Evolutionary conservation across 2,888 invertebrate species (phyloP).

Genomic region (Azorinus chamasolen): DNA sequence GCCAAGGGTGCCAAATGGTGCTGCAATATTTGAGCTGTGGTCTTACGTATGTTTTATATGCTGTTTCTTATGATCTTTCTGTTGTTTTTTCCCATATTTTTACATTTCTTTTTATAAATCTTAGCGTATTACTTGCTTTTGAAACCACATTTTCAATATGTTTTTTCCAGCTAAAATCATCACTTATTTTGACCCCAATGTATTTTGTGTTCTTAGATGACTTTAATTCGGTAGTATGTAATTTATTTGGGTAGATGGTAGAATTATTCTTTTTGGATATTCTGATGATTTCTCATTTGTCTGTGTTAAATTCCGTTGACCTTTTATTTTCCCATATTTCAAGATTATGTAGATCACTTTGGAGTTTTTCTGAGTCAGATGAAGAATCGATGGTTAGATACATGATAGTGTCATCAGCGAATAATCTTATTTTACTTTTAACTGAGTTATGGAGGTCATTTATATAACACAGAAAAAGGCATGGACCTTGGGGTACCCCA

Average conservation of each 20-base stretch:
- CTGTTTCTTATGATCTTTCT: constrained; percentile 18
- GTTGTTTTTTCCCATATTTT: too few species aligned
- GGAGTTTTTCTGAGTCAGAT: not conserved
- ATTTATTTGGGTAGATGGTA: not conserved
- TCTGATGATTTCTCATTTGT: constrained; percentile 10
- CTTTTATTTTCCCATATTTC: not conserved
- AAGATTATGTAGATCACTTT: not conserved
- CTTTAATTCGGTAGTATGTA: not conserved
- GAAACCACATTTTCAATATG: not conserved
- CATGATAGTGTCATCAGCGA: constrained; percentile 19
- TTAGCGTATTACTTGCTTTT: constrained; percentile 22
- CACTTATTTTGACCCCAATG: constrained; percentile 13
- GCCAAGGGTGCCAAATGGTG: constrained; percentile 21
- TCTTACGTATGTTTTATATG: constrained; percentile 24
- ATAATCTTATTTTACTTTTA: constrained; percentile 1
- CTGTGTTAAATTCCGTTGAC: constrained; percentile 2
- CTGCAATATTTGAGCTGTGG: constrained; percentile 13
- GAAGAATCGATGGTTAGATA: constrained; percentile 7
- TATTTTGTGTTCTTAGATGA: constrained; percentile 10
- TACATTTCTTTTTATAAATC: constrained; percentile 24
- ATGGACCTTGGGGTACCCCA: constrained; percentile 33
- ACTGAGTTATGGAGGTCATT: constrained; percentile 23
- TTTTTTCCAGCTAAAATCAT: constrained; percentile 21
- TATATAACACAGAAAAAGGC: constrained; percentile 17
- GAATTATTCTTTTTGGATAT: not conserved